phyloP scores from a whole-genome alignment of 2,113 vertebrate genomes.

The Lepisosteus osseus region DNA sequence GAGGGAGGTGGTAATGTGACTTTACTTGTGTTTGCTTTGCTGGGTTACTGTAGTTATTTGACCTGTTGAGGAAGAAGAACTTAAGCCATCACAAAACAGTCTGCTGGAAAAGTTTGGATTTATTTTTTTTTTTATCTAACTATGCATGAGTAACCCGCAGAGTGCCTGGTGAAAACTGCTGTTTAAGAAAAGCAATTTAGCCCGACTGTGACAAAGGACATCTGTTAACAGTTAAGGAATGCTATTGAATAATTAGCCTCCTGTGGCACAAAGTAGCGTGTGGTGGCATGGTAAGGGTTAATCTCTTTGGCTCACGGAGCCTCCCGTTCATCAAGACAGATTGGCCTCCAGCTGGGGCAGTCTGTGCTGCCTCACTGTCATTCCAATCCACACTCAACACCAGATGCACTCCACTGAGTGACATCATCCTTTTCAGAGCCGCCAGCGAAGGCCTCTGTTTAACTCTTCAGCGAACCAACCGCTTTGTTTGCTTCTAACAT shows the following conservation, averaged over 20 bases:
- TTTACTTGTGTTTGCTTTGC: no score
- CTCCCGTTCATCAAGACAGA: no score
- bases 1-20: no score
- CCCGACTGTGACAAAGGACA: conserved; percentile 28
- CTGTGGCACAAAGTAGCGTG: conserved; percentile 10
- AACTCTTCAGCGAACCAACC: no score
- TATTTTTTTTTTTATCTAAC: no score
- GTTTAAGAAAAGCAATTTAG: not conserved
- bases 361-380: conserved; percentile 24
- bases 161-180: not conserved
- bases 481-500: no score
- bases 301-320: conserved; percentile 24
- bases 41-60: no score
- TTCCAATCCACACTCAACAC: conserved; percentile 8
- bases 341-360: conserved; percentile 11
- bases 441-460: not conserved
- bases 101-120: no score
- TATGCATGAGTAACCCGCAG: no score
- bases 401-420: conserved; percentile 3
- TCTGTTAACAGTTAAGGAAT: conserved; percentile 47
- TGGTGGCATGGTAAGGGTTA: conserved; percentile 26
- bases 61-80: no score
- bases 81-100: no score
- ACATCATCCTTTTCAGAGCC: conserved; percentile 9
- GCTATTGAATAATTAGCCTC: conserved; percentile 17